Base-by-base conservation (phyloP, 2,113 vertebrate species). In the Syngnathus typhle region DNA sequence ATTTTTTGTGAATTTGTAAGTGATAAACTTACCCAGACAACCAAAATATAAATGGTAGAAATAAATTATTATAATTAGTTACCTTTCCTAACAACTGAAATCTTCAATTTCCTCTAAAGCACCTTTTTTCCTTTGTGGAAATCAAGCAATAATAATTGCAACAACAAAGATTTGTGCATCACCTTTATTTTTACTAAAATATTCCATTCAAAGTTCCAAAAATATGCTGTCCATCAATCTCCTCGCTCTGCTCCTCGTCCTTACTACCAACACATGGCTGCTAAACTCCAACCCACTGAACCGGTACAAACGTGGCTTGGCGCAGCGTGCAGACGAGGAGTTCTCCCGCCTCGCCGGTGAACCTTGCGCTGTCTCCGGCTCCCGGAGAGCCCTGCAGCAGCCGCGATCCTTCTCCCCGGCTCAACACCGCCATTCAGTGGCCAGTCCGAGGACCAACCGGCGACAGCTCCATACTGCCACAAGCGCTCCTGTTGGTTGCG, bases 381-480 rank as follows among this genome's bases (percentile, higher is more conserved):
- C 81, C 47, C 77, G 77, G 78, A 81, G 74, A 51, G 85, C 78
- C 76, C 82, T 56, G 37, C 78, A 21, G 73, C 89, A 85, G 72
- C 78, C 82, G 59, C 83, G 88, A 27, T 78, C 83, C 64, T n/a
- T 59, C 61, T 81, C 63, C 49, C 65, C 81, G 39, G 83, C 85
- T 19, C 88, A 88, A 78, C 88, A 91, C 59, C 93, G 89, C 85
- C 92, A 84, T 71, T 90, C 90, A 75, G 93, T 89, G 88, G 89
- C 85, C 47, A 87, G 83, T 39, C 75, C 88, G 51, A 87, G 79
- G 61, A 82, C 81, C 12, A 75, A 52, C 70, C 71, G 82, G n/a
- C 60, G 77, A 72, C 71, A 69, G 59, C 65, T 59, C 67, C 62
- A 70, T 72, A 1, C 37, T 27, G 46, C 64, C 0, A 43, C 6